These are phyloP conservation scores for Cataglyphis hispanica DNA, from an alignment of 1,140 invertebrate species.

Conservation along the genomic window DNA sequence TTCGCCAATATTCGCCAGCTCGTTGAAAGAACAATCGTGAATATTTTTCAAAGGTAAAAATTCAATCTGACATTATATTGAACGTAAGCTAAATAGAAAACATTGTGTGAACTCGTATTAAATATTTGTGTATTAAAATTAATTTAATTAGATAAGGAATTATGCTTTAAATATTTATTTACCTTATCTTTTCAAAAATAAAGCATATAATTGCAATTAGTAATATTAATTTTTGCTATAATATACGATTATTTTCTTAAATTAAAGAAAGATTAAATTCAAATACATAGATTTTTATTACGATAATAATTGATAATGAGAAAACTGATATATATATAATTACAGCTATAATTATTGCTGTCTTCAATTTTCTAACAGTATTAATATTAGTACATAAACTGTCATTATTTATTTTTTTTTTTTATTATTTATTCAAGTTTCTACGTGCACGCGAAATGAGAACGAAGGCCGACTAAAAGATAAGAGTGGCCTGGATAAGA, in stretches of 20 bases:
- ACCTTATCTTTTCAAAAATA: background rate
- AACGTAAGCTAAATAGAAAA: background rate
- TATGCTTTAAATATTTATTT: background rate
- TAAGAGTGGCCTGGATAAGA: background rate
- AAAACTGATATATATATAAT: background rate
- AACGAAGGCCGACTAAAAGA: conserved; percentile 28
- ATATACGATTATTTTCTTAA: background rate
- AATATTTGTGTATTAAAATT: background rate
- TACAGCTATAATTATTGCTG: background rate
- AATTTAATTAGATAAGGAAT: background rate
- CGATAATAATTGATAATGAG: background rate
- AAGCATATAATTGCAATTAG: background rate
- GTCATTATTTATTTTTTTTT: background rate
- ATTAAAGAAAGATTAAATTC: background rate
- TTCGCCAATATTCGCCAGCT: background rate
- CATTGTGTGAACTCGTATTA: background rate
- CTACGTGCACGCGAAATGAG: conserved; percentile 17
- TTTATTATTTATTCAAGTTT: conserved; percentile 36
- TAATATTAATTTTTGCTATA: too few relatives aligned
- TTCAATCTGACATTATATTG: background rate
- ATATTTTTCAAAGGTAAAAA: conserved; percentile 12
- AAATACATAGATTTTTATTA: background rate
- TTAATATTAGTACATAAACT: background rate
- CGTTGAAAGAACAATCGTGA: conserved; percentile 10
- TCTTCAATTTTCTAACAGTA: background rate